These are phyloP conservation scores for Perca flavescens DNA, from an alignment of 2,113 vertebrate species.

Conservation along the genomic window DNA sequence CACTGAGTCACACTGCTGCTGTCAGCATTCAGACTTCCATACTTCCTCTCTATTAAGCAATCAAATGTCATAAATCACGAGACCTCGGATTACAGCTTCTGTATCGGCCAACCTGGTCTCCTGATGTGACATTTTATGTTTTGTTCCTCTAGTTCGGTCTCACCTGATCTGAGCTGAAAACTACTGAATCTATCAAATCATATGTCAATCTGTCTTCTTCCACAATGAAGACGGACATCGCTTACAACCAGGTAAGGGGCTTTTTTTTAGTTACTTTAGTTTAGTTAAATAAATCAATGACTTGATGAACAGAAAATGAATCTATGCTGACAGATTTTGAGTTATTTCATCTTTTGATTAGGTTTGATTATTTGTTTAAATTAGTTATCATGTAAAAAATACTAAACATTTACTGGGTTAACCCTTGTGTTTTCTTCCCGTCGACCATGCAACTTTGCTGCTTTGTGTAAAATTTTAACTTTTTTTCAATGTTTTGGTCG, in stretches of 20 bases:
- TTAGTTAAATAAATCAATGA: not conserved
- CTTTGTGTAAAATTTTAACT: no score
- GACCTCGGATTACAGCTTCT: not conserved
- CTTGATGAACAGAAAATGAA: not conserved
- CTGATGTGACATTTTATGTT: not conserved
- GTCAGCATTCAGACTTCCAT: not conserved
- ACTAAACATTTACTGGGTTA: not conserved
- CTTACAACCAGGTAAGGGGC: conserved; percentile 76
- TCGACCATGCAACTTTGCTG: no score
- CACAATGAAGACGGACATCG: conserved; percentile 68
- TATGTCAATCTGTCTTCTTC: not conserved
- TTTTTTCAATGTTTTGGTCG: no score
- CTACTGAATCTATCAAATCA: not conserved
- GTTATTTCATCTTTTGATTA: not conserved
- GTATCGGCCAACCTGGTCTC: no score
- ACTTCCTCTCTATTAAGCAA: conserved; percentile 37
- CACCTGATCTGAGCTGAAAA: conserved; percentile 7
- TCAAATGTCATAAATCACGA: not conserved
- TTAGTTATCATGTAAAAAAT: not conserved
- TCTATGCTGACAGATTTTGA: not conserved
- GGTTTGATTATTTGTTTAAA: not conserved
- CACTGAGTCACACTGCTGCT: not conserved
- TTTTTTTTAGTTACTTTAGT: not conserved
- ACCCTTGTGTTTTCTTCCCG: no score
- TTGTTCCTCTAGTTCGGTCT: conserved; percentile 28